Evolutionary conservation across 2,113 vertebrate genomes (phyloP), one percentile per base, ranked within the genome.

Genomic region (Leptodactylus fuscus): DNA sequence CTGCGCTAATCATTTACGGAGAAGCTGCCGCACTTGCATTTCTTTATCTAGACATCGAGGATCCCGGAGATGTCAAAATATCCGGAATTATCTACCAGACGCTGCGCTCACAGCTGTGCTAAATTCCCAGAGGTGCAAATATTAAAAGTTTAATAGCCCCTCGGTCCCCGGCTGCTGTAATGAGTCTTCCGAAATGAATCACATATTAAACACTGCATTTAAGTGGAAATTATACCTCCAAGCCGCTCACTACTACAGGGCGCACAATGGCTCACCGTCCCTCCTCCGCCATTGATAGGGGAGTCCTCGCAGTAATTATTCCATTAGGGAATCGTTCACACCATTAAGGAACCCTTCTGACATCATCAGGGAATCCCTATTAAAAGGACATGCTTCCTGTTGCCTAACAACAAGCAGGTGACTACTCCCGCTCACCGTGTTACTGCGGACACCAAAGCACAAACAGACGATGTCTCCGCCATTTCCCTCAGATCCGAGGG

Each of bases 221-320:
- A 75, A 13, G 13, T 24, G 1, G 24, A 75, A 75, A 75, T 75
- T 80, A 41, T 60, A 36, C 55, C 53, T 58, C 51, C 77, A 44
- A 55, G 41, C 71, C n/a, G 12, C 12, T 10, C 65, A 22, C 3
- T 1, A 2, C 32, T 48, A 48, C 46, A 13, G 29, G 15, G n/a
- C 4, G 22, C 24, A 8, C 4, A 29, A n/a, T 5, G 46, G 15
- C 70, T 24, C 36, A 1, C 16, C 29, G 5, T 2, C 27, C 11
- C 41, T 4, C 38, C 38, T 27, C 70, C 41, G 12, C 4, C 11
- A n/a, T 20, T 11, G 38, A 44, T 13, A 12, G 12, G 16, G 53
- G 5, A 29, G 24, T 29, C 27, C 60, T 15, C 58, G 46, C 9
- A 12, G 46, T 12, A 48, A 48, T 48, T 48, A 48, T n/a, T 20